These are phyloP conservation scores for Trochalopteron elliotii DNA, from an alignment of 2,113 vertebrate genomes.

Conservation along the genomic window DNA sequence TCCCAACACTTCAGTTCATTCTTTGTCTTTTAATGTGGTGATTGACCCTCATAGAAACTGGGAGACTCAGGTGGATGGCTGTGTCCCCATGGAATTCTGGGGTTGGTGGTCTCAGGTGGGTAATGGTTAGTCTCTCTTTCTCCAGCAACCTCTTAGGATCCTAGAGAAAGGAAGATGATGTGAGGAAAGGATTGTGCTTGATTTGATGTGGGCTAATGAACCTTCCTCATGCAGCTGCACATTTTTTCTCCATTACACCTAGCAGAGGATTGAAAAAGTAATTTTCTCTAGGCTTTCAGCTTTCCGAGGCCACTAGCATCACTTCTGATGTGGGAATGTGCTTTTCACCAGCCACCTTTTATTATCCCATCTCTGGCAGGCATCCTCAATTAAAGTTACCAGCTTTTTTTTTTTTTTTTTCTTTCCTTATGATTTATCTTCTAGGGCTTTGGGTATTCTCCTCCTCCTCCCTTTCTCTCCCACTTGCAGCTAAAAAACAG, in stretches of 20 bases:
- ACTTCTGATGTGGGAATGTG: background rate
- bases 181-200: background rate
- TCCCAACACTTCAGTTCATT: background rate
- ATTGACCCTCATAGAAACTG: background rate
- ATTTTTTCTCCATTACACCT: background rate
- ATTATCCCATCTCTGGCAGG: background rate
- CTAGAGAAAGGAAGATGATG: background rate
- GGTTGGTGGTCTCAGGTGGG: background rate
- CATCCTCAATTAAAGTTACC: background rate
- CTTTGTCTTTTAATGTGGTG: background rate
- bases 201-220: background rate
- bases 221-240: background rate
- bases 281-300: conserved; percentile 7
- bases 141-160: background rate
- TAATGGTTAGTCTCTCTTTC: background rate
- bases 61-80: background rate
- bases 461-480: background rate
- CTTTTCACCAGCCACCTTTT: background rate
- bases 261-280: background rate
- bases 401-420: no score
- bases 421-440: background rate
- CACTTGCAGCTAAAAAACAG: background rate
- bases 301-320: background rate
- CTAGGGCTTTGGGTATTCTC: background rate
- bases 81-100: background rate